Evolutionary conservation across 2,888 invertebrate genomes (phyloP).

Genomic region (Eupithecia exiguata): DNA sequence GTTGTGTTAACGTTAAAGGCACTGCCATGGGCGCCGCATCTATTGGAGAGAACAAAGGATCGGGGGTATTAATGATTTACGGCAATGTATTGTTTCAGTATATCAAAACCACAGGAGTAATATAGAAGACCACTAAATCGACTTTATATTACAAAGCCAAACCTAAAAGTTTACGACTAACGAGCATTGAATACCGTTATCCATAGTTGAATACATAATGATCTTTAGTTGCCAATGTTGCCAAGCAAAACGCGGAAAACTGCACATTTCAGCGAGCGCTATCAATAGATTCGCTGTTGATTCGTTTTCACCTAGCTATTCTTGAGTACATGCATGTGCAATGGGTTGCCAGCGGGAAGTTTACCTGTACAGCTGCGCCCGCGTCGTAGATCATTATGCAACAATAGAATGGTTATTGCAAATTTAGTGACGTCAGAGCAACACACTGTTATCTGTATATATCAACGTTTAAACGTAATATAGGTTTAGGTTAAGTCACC

Average conservation of each 20-base stretch:
- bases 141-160: no score
- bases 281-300: constrained; percentile 29
- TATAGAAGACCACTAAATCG: no score
- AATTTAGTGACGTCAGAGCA: constrained; percentile 5
- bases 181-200: neutral
- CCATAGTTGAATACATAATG: neutral
- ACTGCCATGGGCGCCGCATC: neutral
- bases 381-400: constrained; percentile 24
- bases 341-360: constrained; percentile 43
- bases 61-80: neutral
- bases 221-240: neutral
- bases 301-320: constrained; percentile 36
- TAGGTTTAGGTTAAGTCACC: neutral
- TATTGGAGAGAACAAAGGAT: neutral
- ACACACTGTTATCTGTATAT: neutral
- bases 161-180: no score
- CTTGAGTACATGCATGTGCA: constrained; percentile 29
- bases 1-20: constrained; percentile 7
- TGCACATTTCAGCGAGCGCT: constrained; percentile 1
- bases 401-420: constrained; percentile 18
- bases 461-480: neutral
- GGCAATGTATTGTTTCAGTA: neutral
- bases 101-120: neutral
- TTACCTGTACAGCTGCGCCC: constrained; percentile 29
- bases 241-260: neutral